These are phyloP conservation scores for Hyalella azteca DNA, from an alignment of 2,888 invertebrate genomes.

Conservation along the genomic window DNA sequence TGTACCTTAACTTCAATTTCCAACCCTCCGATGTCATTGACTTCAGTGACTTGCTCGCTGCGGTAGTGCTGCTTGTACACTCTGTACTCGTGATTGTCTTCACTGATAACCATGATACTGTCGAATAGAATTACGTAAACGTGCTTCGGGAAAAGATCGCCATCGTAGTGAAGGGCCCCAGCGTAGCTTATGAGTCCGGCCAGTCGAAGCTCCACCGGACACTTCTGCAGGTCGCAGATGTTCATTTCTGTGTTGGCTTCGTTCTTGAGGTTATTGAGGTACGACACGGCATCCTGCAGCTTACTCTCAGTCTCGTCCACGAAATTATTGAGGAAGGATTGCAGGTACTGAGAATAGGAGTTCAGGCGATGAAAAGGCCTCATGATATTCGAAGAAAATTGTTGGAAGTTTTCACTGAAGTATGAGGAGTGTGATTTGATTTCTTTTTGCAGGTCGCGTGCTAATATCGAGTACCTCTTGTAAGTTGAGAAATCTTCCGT, in stretches of 20 bases:
- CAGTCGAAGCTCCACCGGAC: conserved; percentile 49
- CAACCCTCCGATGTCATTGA: conserved; percentile 6
- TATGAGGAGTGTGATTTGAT: conserved; percentile 41
- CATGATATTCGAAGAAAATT: conserved; percentile 42
- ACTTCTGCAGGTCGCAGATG: conserved; percentile 38
- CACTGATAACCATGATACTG: conserved; percentile 45
- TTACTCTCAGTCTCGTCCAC: conserved; percentile 5
- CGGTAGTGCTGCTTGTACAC: conserved; percentile 52
- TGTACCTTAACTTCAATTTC: conserved; percentile 44
- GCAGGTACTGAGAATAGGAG: conserved; percentile 46
- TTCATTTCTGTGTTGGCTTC: conserved; percentile 52
- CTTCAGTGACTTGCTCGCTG: conserved; percentile 41
- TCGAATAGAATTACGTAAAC: conserved; percentile 46
- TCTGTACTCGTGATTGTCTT: conserved; percentile 38
- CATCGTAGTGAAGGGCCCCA: conserved; percentile 41
- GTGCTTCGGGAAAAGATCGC: conserved; percentile 44
- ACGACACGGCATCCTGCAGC: conserved; percentile 37
- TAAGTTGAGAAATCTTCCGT: conserved; percentile 46
- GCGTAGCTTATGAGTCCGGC: conserved; percentile 40
- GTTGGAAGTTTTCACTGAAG: conserved; percentile 43
- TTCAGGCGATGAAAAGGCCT: conserved; percentile 46
- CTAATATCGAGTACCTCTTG: conserved; percentile 42
- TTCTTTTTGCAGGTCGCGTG: conserved; percentile 41
- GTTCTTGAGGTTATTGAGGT: conserved; percentile 44
- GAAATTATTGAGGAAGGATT: conserved; percentile 41